Evolutionary conservation across 1,140 invertebrate genomes (phyloP).

Genomic region (Orchesella cincta): DNA sequence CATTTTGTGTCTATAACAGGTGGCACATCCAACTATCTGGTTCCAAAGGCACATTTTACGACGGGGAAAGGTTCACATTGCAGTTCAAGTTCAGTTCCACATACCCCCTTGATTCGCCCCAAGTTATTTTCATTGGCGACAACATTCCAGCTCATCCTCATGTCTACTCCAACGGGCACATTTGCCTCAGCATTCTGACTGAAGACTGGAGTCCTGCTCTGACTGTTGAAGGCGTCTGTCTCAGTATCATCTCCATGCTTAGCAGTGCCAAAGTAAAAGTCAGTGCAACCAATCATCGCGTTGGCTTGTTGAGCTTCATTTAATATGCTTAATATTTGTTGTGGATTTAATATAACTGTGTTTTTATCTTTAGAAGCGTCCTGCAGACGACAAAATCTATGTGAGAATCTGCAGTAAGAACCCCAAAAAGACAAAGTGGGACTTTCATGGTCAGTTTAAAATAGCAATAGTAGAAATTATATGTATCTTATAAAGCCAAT

Average conservation of each 20-base stretch:
- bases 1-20: neutral
- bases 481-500: too few relatives aligned
- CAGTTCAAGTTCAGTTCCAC: slow-evolving; percentile 19
- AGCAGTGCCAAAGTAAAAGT: slow-evolving; percentile 34
- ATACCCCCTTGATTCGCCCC: slow-evolving; percentile 9
- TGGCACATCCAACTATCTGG: slow-evolving; percentile 12
- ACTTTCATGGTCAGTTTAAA: slow-evolving; percentile 90
- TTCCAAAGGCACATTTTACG: slow-evolving; percentile 15
- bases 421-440: slow-evolving; percentile 99
- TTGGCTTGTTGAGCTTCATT: neutral
- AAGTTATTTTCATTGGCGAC: slow-evolving; percentile 30
- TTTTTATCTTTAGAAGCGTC: slow-evolving; percentile 76
- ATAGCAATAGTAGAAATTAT: too few relatives aligned
- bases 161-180: slow-evolving; percentile 39
- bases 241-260: slow-evolving; percentile 36
- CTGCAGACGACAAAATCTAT: slow-evolving; percentile 92
- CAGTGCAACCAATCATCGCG: neutral
- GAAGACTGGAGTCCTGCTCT: slow-evolving; percentile 34
- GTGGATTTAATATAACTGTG: slow-evolving; percentile 47
- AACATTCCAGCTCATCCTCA: slow-evolving; percentile 35
- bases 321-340: slow-evolving; percentile 39
- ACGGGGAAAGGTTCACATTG: slow-evolving; percentile 19
- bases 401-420: slow-evolving; percentile 99
- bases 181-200: slow-evolving; percentile 34
- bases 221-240: slow-evolving; percentile 27